A percentile compares a stretch with the other conserved stretches of the same genome.
Conservation (phyloP, 2,888 invertebrate genomes). For the Chironomus tentans region DNA sequence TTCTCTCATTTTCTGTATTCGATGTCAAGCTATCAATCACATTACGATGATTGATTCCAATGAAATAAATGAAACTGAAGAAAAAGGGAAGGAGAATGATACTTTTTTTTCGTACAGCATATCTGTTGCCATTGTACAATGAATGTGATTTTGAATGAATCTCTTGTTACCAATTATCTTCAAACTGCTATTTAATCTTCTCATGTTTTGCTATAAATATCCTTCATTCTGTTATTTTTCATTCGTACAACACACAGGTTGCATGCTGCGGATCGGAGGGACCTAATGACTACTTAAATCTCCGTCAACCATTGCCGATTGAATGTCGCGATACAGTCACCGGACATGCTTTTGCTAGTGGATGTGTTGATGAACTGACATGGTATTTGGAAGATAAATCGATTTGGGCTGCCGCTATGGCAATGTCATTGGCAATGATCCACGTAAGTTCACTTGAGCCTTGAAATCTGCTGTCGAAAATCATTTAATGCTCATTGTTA, state of each 20-base stretch:
- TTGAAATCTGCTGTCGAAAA: background rate
- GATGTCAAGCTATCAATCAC: background rate
- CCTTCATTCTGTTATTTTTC: background rate
- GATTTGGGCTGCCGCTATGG: conserved; percentile 72
- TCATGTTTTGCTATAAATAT: background rate
- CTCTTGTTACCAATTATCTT: background rate
- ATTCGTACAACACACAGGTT: conserved; percentile 47
- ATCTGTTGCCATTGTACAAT: background rate
- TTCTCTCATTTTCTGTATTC: background rate
- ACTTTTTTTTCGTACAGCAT: too few relatives aligned
- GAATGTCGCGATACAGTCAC: conserved; percentile 81
- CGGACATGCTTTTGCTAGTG: conserved; percentile 80
- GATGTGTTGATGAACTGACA: conserved; percentile 80
- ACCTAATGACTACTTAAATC: conserved; percentile 67
- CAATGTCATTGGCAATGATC: conserved; percentile 64
- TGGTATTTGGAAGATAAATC: conserved; percentile 79
- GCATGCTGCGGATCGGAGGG: conserved; percentile 87
- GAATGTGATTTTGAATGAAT: background rate
- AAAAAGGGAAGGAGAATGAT: too few relatives aligned
- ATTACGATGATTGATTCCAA: background rate
- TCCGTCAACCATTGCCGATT: conserved; percentile 69
- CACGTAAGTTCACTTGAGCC: conserved; percentile 51
- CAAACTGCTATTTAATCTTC: background rate
- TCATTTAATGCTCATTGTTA: conserved; percentile 18
- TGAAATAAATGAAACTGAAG: background rate